Base-by-base conservation (phyloP, 2,797 vertebrate genomes). In the Pangasius djambal region DNA sequence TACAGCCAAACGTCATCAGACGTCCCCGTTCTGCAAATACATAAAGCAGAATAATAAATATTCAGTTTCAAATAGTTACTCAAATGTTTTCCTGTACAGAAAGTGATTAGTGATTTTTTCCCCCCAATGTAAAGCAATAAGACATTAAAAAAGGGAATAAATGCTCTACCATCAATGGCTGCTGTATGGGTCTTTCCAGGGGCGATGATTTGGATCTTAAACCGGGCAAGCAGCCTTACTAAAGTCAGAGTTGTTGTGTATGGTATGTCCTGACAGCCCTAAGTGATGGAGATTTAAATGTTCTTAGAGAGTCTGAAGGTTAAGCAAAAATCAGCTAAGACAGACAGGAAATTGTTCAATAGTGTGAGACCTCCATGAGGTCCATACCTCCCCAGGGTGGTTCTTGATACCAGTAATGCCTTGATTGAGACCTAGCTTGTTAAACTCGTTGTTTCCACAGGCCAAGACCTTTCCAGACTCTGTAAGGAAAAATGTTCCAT, bases 371-470 rank as follows among this genome's bases (percentile, higher is more conserved):
- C 34, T 15, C 65, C 31, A 20, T 57, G 25, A 20, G 83, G n/a
- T 8, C 25, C 28, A 31, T 94, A 97, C 96, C 95, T 97, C 96
- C 91, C 94, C 94, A 6, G 93, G 86, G 83, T 98, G 97, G 93
- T 99, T 98, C 94, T 98, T 98, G 90, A 99, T 97, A 89, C 99
- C 99, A 40, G 97, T 97, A 89, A 98, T 96, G 85, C 97, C 98
- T 92, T 98, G 99, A 94, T 98, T 99, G 89, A 99, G 95, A 82
- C 98, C 98, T 89, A 99, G 95, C 91, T 99, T 99, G 94, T 99
- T 99, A 92, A 97, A 97, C 86, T 99, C 99, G n/a, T 99, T 99
- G 94, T 97, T 98, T 90, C 99, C 99, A 94, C 99, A 99, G 1
- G 98, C 98, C 87, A 99, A 94, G 85, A 99, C 98, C 95, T 98